Base-by-base conservation (phyloP, 2,113 vertebrate genomes). In the Oxyura jamaicensis region DNA sequence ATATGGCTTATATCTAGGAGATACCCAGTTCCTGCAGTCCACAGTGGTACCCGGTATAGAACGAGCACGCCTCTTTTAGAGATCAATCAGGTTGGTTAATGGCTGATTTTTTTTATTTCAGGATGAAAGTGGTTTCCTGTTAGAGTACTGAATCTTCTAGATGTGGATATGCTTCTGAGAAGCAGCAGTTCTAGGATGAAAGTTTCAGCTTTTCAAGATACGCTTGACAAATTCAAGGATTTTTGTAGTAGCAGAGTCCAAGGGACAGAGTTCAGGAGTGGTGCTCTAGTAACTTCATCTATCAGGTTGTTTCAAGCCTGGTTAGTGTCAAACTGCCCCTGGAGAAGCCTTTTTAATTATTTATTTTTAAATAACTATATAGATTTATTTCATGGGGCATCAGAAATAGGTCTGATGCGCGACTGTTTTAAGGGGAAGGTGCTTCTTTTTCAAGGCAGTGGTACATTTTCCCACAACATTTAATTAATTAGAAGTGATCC, bases 61-160 rank as follows among this genome's bases (percentile, higher is more conserved):
- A 94, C 96, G 85, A 75, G 93, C 88, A 91, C 93, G 22, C 76
- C 97, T 9, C 83, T 93, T 28, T 41, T 97, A 93, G 95, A 75
- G 31, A 15, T 97, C 23, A 63, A 93, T 25, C 98, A 99, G 99
- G 99, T 99, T 97, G 77, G 97, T 96, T 10, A 46, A 80, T 1
- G 2, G 7, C 67, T 58, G 11, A 6, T 0, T 50, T 66, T 7
- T 48, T n/a, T 36, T 31, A 8, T 55, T 82, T 33, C 6, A 6
- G 31, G 4, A 53, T 11, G 1, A 3, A 6, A 9, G 5, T 8
- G 35, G 7, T 33, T 35, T 28, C 33, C 17, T 1, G 0, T 35
- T 19, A 17, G 35, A 22, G 6, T 2, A 4, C 39, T 39, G 13
- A 28, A 9, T 48, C 63, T 84, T 0, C 21, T 36, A 28, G 17